Evolutionary conservation across 2,113 vertebrate species (phyloP).

Genomic region (Canis aureus): DNA sequence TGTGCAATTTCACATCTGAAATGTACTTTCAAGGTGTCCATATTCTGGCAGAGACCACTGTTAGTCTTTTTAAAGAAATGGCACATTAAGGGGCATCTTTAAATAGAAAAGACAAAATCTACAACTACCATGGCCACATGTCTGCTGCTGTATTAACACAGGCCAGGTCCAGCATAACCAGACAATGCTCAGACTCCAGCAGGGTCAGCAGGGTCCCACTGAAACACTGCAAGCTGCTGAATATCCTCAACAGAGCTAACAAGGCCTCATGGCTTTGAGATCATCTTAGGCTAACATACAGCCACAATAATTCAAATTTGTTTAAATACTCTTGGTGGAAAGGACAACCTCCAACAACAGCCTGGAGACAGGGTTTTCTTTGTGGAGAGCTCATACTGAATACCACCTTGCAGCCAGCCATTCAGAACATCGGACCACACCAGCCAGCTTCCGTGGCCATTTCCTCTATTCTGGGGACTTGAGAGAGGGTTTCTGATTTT

Average conservation of each 20-base stretch:
- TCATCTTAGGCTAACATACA: neutral
- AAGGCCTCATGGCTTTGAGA: neutral
- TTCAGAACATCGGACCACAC: neutral
- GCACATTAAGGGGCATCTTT: neutral
- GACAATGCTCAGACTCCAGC: too few relatives aligned
- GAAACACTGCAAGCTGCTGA: neutral
- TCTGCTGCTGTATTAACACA: neutral
- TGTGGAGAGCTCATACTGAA: neutral
- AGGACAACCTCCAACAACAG: neutral
- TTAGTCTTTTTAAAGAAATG: neutral
- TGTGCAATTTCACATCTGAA: neutral
- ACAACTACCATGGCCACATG: neutral
- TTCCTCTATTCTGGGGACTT: neutral
- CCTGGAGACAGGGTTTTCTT: neutral
- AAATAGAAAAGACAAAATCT: slow-evolving; percentile 11
- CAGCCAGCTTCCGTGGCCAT: neutral
- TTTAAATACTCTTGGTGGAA: neutral
- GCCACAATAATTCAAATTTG: neutral
- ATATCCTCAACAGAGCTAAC: neutral
- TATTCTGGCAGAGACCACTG: neutral
- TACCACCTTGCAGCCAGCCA: neutral
- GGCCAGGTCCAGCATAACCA: neutral
- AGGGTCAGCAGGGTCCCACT: neutral
- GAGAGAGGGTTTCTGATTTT: neutral
- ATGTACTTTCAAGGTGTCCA: neutral